Base-by-base conservation (phyloP, 2,888 invertebrate genomes). In the Agrotis segetum region DNA sequence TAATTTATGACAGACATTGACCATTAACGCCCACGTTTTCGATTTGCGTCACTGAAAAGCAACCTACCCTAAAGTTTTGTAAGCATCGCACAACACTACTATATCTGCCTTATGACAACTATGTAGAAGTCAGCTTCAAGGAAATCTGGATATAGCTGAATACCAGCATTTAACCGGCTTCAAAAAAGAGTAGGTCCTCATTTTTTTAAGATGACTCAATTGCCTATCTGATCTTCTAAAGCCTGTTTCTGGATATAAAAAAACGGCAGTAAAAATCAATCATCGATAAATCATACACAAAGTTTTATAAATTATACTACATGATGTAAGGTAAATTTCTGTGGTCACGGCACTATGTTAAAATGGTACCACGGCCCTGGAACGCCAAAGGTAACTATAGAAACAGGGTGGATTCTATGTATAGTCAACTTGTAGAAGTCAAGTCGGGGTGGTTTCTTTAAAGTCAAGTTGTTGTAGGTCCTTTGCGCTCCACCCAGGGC, bases 31-130 rank as follows among this genome's bases (percentile, higher is more conserved):
- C 72, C 13, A 50, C 44, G 66, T 56, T 3, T 19, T 11, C 6
- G 44, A 17, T 67, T 75, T 67, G 24, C 49, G 72, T 72, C 75
- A 72, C 21, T 9, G 46, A 24, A 50, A 56, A 14, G 55, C n/a
- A 67, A 58, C 49, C 21, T 49, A 0, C 49, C 44, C 21, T 5
- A 72, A 66, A 17, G 16, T 14, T 7, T 49, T 44, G 2, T 17
- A 21, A 56, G 11, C 3, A 0, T 34, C 14, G 13, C 52, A 34
- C 21, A 34, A 34, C 34, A 34, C 34, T 34, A 34, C 34, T 34
- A 34, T 6, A 34, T 0, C 34, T 34, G 34, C 34, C 34, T 34
- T 34, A 34, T 29, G 34, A 34, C 7, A 34, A 34, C 34, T 34
- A 34, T 34, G 6, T 7, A 34, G 6, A 7, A 34, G 1, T 34